A percentile compares a stretch with the other conserved stretches of the same genome.
phyloP scores from a whole-genome alignment of 2,113 vertebrate species.

The Anser cygnoides region DNA sequence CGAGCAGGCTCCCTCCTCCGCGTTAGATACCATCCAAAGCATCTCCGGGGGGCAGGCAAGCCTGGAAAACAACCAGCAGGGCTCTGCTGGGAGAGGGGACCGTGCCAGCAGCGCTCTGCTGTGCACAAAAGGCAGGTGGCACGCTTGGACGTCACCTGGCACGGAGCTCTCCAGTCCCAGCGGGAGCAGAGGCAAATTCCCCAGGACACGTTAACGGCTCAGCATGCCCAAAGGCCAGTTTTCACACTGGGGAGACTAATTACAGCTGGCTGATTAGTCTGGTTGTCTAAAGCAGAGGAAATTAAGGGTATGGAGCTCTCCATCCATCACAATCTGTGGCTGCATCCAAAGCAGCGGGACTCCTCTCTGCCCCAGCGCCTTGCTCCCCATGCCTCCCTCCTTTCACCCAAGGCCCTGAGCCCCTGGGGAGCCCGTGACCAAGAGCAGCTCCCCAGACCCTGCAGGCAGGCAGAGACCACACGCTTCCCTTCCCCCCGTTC shows the following conservation, averaged over 20 bases:
- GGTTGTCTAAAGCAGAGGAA: not conserved
- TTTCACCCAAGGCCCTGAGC: not conserved
- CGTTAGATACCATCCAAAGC: rapidly evolving
- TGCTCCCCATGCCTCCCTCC: rapidly evolving
- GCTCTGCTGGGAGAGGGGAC: not conserved
- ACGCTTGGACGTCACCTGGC: not conserved
- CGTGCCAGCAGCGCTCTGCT: not conserved
- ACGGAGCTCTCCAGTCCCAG: not conserved
- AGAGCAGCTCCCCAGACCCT: not conserved
- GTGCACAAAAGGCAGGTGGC: not conserved
- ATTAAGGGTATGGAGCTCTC: not conserved
- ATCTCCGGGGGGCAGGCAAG: not conserved
- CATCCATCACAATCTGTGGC: rapidly evolving
- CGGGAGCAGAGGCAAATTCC: not conserved
- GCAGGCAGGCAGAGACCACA: not conserved
- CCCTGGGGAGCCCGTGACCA: not conserved
- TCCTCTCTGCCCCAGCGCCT: not conserved
- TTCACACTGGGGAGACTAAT: not conserved
- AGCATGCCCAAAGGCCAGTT: not conserved
- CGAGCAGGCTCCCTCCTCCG: not conserved
- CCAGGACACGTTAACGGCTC: not conserved
- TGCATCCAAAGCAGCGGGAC: not conserved
- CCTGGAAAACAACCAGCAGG: rapidly evolving
- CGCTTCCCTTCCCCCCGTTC: not conserved
- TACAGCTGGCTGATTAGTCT: not conserved